Percentiles rank a stretch among this genome's conserved stretches.
Conservation (phyloP, 2,888 invertebrate genomes). For the Scaptomyza tumidula region DNA sequence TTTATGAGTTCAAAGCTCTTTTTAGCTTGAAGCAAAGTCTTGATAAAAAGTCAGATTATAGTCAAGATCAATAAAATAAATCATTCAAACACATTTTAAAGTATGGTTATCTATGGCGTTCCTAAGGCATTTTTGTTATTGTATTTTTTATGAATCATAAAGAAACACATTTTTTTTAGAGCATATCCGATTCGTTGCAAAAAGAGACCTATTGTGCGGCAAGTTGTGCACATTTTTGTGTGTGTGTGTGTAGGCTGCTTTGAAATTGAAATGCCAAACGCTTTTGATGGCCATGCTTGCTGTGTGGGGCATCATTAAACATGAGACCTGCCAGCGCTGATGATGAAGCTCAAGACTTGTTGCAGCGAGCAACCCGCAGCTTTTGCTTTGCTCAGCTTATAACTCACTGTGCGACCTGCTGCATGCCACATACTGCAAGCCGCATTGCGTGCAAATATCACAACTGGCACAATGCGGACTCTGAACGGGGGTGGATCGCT, state of each 20-base stretch:
- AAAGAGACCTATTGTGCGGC: not conserved
- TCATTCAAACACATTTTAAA: not conserved
- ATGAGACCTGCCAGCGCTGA: slow-evolving; percentile 48
- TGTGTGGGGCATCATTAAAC: slow-evolving; percentile 74
- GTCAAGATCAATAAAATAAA: not conserved
- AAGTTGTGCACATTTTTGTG: slow-evolving; percentile 11
- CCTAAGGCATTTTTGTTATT: not conserved
- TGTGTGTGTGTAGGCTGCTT: slow-evolving; percentile 41
- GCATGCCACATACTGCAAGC: slow-evolving; percentile 34
- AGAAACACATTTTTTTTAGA: slow-evolving; percentile 7
- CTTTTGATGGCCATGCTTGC: slow-evolving; percentile 63
- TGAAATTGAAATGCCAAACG: slow-evolving; percentile 76
- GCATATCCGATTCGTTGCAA: slow-evolving; percentile 32
- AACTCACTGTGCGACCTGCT: slow-evolving; percentile 12
- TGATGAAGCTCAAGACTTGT: slow-evolving; percentile 33
- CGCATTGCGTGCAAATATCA: slow-evolving; percentile 74
- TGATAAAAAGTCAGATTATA: not conserved
- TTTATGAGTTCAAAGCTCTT: not conserved
- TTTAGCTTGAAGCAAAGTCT: not conserved
- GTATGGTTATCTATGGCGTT: not conserved
- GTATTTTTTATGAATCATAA: not conserved
- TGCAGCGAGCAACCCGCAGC: slow-evolving; percentile 34
- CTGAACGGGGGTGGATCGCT: slow-evolving; percentile 69
- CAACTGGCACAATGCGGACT: slow-evolving; percentile 40
- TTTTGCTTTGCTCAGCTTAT: slow-evolving; percentile 30